Percentiles rank a stretch among this genome's conserved stretches.
Conservation (phyloP, 2,888 invertebrate species). For the Sarcophaga subvicina region DNA sequence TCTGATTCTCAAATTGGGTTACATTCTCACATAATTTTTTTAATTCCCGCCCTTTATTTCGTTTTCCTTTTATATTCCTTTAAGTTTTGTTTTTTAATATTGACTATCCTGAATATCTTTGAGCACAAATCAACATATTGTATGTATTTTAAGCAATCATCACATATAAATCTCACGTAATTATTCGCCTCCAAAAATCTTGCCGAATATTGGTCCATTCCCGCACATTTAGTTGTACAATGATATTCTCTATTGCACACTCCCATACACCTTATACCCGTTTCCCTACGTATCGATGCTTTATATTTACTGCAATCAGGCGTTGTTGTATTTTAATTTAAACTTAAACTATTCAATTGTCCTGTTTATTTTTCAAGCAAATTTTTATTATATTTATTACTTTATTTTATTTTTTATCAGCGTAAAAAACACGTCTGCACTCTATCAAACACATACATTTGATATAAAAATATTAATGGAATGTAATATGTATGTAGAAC, state of each 20-base stretch:
- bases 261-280: background rate
- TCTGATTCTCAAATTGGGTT: no score
- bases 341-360: background rate
- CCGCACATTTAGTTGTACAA: background rate
- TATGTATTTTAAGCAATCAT: background rate
- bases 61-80: slow-evolving; percentile 7
- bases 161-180: no score
- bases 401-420: no score
- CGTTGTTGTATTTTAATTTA: background rate
- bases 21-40: no score
- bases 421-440: no score
- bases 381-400: no score
- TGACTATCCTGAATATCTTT: background rate
- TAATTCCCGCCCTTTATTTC: background rate
- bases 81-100: background rate
- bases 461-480: no score
- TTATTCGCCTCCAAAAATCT: no score
- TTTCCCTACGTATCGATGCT: background rate
- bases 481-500: no score
- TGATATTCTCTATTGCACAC: background rate
- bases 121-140: slow-evolving; percentile 19
- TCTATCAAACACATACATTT: no score
- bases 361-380: no score
- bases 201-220: background rate
- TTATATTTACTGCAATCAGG: slow-evolving; percentile 8